These are phyloP conservation scores for Eueides isabella DNA, from an alignment of 1,140 invertebrate species.

Conservation along the genomic window DNA sequence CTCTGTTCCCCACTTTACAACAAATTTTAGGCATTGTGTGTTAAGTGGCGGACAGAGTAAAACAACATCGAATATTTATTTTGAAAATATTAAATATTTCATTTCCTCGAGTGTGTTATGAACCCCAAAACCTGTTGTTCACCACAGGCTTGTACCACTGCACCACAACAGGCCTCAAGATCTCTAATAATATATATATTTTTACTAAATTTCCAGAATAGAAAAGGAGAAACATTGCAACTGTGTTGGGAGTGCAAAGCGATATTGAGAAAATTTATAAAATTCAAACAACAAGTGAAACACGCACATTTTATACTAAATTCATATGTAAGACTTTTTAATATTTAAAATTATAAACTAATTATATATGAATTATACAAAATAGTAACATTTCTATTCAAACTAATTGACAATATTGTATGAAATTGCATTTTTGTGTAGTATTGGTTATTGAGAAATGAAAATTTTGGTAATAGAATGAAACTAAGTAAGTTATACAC, in stretches of 20 bases:
- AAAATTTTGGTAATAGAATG: not conserved
- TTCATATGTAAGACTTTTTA: constrained; percentile 12
- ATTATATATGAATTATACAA: not conserved
- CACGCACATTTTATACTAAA: constrained; percentile 34
- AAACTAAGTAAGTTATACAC: too few relatives aligned
- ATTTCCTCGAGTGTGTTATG: too few relatives aligned
- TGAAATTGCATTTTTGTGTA: not conserved
- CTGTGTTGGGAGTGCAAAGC: constrained; percentile 59
- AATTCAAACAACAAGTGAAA: constrained; percentile 48
- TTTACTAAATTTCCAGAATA: constrained; percentile 17
- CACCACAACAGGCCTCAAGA: too few relatives aligned
- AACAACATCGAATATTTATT: too few relatives aligned
- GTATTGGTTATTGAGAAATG: not conserved
- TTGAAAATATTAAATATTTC: too few relatives aligned
- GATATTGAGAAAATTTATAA: constrained; percentile 41
- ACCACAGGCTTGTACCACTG: too few relatives aligned
- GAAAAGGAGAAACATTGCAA: constrained; percentile 26
- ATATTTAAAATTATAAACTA: constrained; percentile 2
- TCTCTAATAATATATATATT: not conserved
- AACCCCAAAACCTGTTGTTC: too few relatives aligned
- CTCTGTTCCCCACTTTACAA: too few relatives aligned
- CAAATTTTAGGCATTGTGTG: too few relatives aligned
- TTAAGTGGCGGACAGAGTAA: too few relatives aligned
- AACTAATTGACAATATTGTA: constrained; percentile 7
- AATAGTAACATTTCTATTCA: not conserved